Evolutionary conservation across 2,797 vertebrate genomes (phyloP).

Genomic region (Cygnus olor): DNA sequence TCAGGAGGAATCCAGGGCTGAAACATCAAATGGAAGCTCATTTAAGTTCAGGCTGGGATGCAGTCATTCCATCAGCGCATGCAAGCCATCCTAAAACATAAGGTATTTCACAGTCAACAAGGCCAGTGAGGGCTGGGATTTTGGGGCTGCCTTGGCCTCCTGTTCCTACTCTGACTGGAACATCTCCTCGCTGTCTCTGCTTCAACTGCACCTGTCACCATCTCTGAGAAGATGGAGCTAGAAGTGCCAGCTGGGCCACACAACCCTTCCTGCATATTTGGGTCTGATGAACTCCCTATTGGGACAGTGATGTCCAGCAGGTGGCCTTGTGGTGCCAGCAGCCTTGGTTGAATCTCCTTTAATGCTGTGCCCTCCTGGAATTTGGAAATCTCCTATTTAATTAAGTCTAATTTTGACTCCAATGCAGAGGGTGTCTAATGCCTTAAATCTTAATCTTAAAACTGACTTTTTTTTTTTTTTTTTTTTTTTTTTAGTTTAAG

Average conservation of each 20-base stretch:
- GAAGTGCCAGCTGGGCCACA: not conserved
- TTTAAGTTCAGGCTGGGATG: not conserved
- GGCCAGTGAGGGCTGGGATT: not conserved
- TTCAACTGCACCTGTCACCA: not conserved
- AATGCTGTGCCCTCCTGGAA: not conserved
- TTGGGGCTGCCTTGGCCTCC: not conserved
- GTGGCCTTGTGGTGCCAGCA: not conserved
- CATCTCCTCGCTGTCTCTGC: not conserved
- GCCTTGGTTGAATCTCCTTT: not conserved
- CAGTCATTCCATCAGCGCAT: not conserved
- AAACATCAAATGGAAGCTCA: not conserved
- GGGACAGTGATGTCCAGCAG: not conserved
- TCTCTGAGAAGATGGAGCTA: not conserved
- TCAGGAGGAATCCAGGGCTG: not conserved
- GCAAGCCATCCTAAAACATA: not conserved
- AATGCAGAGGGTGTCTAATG: not conserved
- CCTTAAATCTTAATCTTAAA: not conserved
- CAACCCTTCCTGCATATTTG: not conserved
- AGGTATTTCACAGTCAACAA: accelerated
- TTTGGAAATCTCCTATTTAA: not conserved
- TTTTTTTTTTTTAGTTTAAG: not conserved
- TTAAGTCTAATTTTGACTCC: not conserved
- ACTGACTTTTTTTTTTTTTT: not conserved
- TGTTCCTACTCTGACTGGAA: not conserved
- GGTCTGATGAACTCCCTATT: not conserved